These are phyloP conservation scores for Cygnus buccinator DNA, from an alignment of 2,113 vertebrate genomes.

Conservation along the genomic window DNA sequence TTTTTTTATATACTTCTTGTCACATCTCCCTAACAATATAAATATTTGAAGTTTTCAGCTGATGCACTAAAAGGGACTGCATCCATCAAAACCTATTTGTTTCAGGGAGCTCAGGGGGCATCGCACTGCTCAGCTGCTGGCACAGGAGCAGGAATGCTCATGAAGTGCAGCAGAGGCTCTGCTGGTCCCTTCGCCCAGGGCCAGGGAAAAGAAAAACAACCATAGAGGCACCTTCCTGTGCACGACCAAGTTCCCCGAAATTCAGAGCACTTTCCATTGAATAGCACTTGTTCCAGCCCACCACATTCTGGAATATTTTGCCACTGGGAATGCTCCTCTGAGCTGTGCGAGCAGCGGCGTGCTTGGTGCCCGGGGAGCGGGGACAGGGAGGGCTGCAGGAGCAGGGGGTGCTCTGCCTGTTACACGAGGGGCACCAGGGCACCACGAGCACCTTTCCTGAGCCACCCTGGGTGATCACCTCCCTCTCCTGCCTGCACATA, in stretches of 20 bases:
- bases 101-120: neutral
- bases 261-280: fast-evolving
- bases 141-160: fast-evolving
- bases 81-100: neutral
- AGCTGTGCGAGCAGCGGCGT: fast-evolving
- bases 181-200: fast-evolving
- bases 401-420: fast-evolving
- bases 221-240: neutral
- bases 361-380: neutral
- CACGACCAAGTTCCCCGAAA: neutral
- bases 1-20: neutral
- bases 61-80: neutral
- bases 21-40: conserved; percentile 1
- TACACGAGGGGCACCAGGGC: neutral
- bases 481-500: fast-evolving
- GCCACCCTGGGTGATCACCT: neutral
- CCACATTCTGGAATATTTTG: neutral
- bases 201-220: too few species aligned
- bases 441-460: neutral
- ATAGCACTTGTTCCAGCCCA: fast-evolving
- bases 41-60: conserved; percentile 37
- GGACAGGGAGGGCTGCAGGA: neutral
- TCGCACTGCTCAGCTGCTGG: fast-evolving
- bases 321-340: fast-evolving
- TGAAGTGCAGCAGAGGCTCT: fast-evolving